Percentiles rank a stretch among this genome's conserved stretches.
phyloP scores from a whole-genome alignment of 2,797 vertebrate species.

The Acrossocheilus fasciatus region DNA sequence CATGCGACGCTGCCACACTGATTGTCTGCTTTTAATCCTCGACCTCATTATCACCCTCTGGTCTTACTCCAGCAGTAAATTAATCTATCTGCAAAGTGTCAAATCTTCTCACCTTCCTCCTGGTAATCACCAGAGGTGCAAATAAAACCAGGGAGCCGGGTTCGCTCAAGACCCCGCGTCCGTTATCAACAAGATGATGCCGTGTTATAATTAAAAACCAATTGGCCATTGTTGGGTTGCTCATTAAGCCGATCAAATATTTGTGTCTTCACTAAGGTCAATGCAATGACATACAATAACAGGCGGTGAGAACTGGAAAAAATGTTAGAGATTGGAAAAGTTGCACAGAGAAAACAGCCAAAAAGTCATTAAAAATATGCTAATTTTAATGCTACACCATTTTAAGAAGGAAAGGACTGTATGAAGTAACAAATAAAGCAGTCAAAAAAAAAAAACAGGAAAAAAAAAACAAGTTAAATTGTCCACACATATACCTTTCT shows the following conservation, averaged over 20 bases:
- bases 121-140: constrained; percentile 92
- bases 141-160: constrained; percentile 78
- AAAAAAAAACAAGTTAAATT: background rate
- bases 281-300: constrained; percentile 57
- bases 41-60: constrained; percentile 99
- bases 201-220: constrained; percentile 72
- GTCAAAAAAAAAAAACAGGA: background rate
- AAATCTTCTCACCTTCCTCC: constrained; percentile 93
- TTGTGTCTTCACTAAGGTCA: constrained; percentile 75
- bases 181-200: constrained; percentile 75
- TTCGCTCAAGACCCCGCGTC: constrained; percentile 61
- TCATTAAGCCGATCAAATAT: constrained; percentile 78
- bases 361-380: constrained; percentile 5
- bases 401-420: background rate
- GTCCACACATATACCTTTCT: background rate
- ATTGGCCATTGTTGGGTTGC: constrained; percentile 68
- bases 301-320: constrained; percentile 36
- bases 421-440: background rate
- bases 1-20: constrained; percentile 80
- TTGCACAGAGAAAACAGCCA: constrained; percentile 27
- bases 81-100: constrained; percentile 95
- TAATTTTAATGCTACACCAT: background rate
- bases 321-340: background rate
- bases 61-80: constrained; percentile 95
- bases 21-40: constrained; percentile 96